Percentiles rank a stretch among this genome's conserved stretches.
These are phyloP conservation scores for Emesis furor DNA, from an alignment of 2,888 invertebrate genomes.

Conservation along the genomic window DNA sequence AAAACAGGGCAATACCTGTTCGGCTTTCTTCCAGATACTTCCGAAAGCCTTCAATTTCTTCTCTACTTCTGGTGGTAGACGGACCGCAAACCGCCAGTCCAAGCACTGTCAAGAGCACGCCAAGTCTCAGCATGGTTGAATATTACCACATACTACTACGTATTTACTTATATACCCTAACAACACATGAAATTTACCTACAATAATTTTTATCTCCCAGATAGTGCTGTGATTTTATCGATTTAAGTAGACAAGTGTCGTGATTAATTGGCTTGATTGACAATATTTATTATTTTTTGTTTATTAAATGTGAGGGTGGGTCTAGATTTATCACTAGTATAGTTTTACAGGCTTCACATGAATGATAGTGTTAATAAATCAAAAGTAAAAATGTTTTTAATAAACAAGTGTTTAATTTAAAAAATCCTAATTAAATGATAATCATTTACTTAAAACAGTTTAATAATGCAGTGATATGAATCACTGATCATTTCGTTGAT, in stretches of 20 bases:
- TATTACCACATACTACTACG: background rate
- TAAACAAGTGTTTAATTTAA: too few relatives aligned
- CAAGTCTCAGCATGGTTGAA: constrained; percentile 80
- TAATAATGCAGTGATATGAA: too few relatives aligned
- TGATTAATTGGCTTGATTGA: background rate
- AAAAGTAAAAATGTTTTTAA: too few relatives aligned
- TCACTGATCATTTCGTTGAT: too few relatives aligned
- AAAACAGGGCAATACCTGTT: constrained; percentile 47
- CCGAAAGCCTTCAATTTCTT: constrained; percentile 83
- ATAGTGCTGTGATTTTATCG: constrained; percentile 15
- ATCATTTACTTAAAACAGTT: too few relatives aligned
- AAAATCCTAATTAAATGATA: too few relatives aligned
- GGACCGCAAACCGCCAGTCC: constrained; percentile 80
- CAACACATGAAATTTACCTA: background rate
- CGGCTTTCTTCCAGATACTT: constrained; percentile 81
- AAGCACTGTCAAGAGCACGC: constrained; percentile 76
- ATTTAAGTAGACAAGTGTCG: background rate
- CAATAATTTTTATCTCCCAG: background rate
- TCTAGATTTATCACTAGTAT: too few relatives aligned
- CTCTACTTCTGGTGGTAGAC: constrained; percentile 79
- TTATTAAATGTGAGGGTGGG: background rate
- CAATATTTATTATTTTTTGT: background rate
- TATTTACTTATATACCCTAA: constrained; percentile 10
- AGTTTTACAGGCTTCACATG: too few relatives aligned
- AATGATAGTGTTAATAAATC: too few relatives aligned